A percentile compares a stretch with the other conserved stretches of the same genome.
phyloP scores from a whole-genome alignment of 2,888 invertebrate genomes.

The Phyllotreta cruciferae region DNA sequence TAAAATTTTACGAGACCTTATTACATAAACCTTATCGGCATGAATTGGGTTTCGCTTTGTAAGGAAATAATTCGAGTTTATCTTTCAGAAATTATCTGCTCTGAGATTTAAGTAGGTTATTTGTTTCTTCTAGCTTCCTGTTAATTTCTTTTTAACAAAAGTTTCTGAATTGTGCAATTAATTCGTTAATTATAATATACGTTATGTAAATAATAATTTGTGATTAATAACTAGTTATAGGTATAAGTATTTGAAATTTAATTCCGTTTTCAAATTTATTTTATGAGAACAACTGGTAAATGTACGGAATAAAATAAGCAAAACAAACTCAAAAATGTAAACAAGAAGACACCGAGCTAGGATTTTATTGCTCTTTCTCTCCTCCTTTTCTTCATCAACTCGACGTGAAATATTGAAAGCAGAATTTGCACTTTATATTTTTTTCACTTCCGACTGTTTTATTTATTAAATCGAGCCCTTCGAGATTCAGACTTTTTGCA shows the following conservation, averaged over 20 bases:
- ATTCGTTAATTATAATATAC: too few species aligned
- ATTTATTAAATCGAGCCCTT: neutral
- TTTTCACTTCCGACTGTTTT: neutral
- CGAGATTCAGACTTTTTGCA: too few species aligned
- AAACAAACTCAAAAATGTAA: conserved; percentile 4
- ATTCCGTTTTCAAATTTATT: too few species aligned
- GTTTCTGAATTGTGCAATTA: too few species aligned
- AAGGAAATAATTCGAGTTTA: conserved; percentile 9
- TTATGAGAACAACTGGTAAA: neutral
- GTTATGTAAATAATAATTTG: too few species aligned
- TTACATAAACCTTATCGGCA: conserved; percentile 30
- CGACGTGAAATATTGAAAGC: conserved; percentile 5
- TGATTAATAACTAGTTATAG: too few species aligned
- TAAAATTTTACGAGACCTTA: conserved; percentile 28
- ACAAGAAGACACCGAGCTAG: conserved; percentile 1
- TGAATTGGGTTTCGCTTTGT: conserved; percentile 22
- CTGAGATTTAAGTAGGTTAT: too few species aligned
- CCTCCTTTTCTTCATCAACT: neutral
- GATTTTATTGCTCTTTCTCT: conserved; percentile 2
- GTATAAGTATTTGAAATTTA: too few species aligned
- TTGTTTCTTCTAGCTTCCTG: too few species aligned
- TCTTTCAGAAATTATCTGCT: too few species aligned
- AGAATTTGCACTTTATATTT: conserved; percentile 5
- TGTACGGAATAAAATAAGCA: neutral
- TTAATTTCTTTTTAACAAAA: too few species aligned